A percentile compares a stretch with the other conserved stretches of the same genome.
Conservation (phyloP, 2,113 vertebrate species). For the Halcyon malimbica region DNA sequence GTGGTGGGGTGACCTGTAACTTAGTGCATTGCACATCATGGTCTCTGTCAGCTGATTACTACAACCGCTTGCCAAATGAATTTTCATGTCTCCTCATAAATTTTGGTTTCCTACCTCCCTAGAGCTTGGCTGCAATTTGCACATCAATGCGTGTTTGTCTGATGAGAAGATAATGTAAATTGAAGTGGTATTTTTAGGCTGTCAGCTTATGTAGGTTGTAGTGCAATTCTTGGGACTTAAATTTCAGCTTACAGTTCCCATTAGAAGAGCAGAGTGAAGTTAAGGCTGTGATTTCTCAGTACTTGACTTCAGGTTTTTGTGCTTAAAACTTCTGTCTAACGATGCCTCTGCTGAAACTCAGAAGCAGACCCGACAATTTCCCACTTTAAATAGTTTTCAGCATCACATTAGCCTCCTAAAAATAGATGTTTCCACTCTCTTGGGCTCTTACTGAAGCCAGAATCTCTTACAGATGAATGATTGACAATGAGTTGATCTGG, state of each 20-base stretch:
- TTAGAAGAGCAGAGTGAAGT: background rate
- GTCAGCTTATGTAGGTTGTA: background rate
- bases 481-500: background rate
- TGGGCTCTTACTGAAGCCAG: background rate
- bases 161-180: background rate
- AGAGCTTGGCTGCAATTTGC: background rate
- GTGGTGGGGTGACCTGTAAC: background rate
- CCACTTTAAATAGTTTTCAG: background rate
- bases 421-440: background rate
- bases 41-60: background rate
- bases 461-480: background rate
- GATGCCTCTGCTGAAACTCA: background rate
- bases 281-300: background rate
- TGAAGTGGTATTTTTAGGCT: background rate
- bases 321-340: background rate
- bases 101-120: background rate
- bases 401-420: background rate
- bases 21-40: rapidly evolving
- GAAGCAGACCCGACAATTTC: background rate
- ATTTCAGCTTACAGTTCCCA: background rate
- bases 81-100: background rate
- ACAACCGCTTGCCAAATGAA: background rate
- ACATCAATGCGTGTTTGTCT: background rate
- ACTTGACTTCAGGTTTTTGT: background rate
- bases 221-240: background rate